phyloP scores from a whole-genome alignment of 2,113 vertebrate genomes.

The Paraplagusia blochii region DNA sequence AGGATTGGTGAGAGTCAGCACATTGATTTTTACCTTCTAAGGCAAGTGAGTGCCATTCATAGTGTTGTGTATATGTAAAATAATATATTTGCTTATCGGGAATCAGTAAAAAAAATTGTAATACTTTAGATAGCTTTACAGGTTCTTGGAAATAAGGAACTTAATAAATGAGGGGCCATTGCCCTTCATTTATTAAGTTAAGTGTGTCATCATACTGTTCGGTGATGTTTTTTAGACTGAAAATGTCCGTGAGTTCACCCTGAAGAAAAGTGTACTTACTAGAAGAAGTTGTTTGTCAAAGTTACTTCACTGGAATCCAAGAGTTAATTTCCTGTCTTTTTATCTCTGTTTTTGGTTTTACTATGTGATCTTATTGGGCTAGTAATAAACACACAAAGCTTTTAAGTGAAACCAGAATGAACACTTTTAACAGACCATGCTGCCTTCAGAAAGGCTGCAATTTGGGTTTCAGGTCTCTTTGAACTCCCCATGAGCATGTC shows the following conservation, averaged over 20 bases:
- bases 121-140: too few species aligned
- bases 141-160: too few species aligned
- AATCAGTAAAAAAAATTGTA: too few species aligned
- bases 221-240: too few species aligned
- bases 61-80: background rate
- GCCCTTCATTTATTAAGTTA: too few species aligned
- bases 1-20: conserved; percentile 27
- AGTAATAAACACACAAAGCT: background rate
- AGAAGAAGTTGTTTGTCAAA: too few species aligned
- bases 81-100: too few species aligned
- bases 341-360: background rate
- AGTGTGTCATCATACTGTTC: too few species aligned
- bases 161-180: too few species aligned
- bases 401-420: conserved; percentile 10
- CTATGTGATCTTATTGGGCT: background rate
- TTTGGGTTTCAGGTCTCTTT: conserved; percentile 55
- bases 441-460: conserved; percentile 29
- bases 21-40: conserved; percentile 37
- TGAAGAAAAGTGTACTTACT: too few species aligned
- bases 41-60: conserved; percentile 16
- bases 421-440: background rate
- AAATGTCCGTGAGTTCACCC: too few species aligned
- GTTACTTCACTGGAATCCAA: background rate
- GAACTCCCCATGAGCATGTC: conserved; percentile 67
- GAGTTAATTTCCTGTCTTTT: background rate